These are phyloP conservation scores for Ptilonorhynchus violaceus DNA, from an alignment of 2,113 vertebrate species.

Conservation along the genomic window DNA sequence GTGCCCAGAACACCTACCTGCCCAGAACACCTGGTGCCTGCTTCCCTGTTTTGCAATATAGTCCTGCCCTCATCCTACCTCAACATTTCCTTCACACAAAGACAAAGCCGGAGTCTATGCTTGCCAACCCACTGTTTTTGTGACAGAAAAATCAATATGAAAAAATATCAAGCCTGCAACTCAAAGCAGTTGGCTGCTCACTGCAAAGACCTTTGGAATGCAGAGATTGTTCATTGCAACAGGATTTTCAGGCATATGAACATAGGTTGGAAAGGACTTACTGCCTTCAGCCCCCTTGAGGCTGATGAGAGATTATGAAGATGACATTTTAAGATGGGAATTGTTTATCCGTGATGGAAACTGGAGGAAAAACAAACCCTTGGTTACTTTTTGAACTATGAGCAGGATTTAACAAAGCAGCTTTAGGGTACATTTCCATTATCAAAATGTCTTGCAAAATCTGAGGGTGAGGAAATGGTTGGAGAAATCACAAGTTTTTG, in stretches of 20 bases:
- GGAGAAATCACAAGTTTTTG: slow-evolving; percentile 1
- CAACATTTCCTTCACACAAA: not conserved
- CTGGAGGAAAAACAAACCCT: not conserved
- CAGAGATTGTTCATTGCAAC: not conserved
- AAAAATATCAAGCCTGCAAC: not conserved
- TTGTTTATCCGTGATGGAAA: slow-evolving; percentile 7
- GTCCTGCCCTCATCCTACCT: not conserved
- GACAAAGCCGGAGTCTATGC: not conserved
- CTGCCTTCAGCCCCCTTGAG: not conserved
- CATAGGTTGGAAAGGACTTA: not conserved
- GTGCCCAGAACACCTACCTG: not conserved
- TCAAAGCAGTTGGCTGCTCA: not conserved
- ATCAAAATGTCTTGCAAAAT: slow-evolving; percentile 43
- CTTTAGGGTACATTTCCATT: not conserved
- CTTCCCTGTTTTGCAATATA: not conserved
- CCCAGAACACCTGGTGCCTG: not conserved
- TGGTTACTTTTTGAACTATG: not conserved
- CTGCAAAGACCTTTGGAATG: not conserved
- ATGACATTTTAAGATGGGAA: not conserved
- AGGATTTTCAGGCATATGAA: not conserved
- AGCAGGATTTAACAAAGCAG: not conserved
- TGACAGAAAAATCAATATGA: not conserved
- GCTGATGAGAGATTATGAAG: not conserved
- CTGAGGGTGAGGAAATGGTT: slow-evolving; percentile 13
- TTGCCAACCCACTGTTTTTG: not conserved